phyloP scores from a whole-genome alignment of 2,797 vertebrate genomes.

The Perdix hodgsoniae region DNA sequence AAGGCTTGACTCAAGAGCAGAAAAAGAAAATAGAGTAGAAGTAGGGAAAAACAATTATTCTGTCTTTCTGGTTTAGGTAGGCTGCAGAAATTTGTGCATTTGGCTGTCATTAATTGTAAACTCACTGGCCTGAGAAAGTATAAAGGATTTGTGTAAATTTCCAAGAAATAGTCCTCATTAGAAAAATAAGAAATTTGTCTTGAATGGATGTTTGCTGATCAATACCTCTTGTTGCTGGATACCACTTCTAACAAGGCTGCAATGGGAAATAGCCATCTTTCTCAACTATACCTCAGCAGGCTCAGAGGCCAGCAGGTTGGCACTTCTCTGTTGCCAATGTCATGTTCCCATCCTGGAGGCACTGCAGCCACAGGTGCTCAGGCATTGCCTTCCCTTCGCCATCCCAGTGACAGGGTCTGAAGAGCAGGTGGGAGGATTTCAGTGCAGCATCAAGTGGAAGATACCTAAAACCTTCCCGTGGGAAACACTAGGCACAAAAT shows the following conservation, averaged over 20 bases:
- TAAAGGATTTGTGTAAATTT: background rate
- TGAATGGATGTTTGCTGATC: background rate
- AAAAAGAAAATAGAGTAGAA: slow-evolving; percentile 10
- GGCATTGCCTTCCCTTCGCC: background rate
- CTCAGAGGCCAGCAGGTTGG: background rate
- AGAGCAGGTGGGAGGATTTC: background rate
- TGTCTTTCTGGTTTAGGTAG: background rate
- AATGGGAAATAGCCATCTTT: slow-evolving; percentile 29
- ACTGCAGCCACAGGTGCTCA: background rate
- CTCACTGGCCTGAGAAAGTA: background rate
- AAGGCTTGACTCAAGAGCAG: background rate
- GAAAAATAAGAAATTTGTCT: background rate
- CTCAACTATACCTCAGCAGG: background rate
- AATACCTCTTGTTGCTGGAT: background rate
- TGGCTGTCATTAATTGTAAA: background rate
- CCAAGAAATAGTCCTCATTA: slow-evolving; percentile 7
- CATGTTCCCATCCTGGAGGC: background rate
- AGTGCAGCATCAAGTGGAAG: background rate
- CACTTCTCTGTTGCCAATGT: background rate
- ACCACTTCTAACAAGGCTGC: background rate
- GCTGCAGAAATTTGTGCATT: slow-evolving; percentile 16
- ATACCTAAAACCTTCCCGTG: background rate
- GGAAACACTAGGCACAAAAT: background rate
- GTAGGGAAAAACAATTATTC: background rate
- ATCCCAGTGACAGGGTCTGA: background rate